Base-by-base conservation (phyloP, 2,113 vertebrate genomes). In the Rhinogobius similis region DNA sequence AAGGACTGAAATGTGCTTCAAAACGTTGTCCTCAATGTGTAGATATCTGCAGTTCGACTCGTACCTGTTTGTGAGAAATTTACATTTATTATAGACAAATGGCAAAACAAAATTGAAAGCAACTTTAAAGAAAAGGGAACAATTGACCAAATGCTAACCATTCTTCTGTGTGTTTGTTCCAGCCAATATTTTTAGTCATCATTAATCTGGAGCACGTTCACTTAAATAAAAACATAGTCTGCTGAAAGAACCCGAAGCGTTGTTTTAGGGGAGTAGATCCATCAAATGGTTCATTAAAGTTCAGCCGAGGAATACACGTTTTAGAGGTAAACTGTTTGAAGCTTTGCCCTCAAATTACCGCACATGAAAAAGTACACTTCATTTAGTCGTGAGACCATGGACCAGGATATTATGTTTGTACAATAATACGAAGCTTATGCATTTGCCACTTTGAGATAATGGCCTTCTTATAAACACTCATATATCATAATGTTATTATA, bases 61-160 rank as follows among this genome's bases (percentile, higher is more conserved):
- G 41, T 72, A 50, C 44, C 68, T 59, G 36, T 55, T 11, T 55
- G 79, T 38, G 11, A 46, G 24, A 80, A 78, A 82, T 86, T 83
- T 53, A 55, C 70, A 85, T 83, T 83, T 81, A 84, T 86, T 81
- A 81, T 61, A 62, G 64, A 68, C 74, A 83, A 85, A 85, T 80
- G 81, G 75, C 67, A 70, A 76, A 67, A 52, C 61, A 78, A 80
- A 84, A 84, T 72, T 67, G 68, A 39, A 79, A 61, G 58, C 55
- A 86, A 84, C 73, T 24, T 61, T 71, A 63, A 44, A 43, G 68
- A 29, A 58, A 26, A 26, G 62, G 39, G 65, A 79, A 58, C 66
- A 80, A 67, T 38, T 75, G 70, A 80, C 77, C 27, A 50, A 79
- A 76, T 66, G 13, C 73, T 71, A 56, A 21, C 21, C 41, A 32